These are phyloP conservation scores for Mechanitis messenoides DNA, from an alignment of 2,888 invertebrate genomes.

Conservation along the genomic window DNA sequence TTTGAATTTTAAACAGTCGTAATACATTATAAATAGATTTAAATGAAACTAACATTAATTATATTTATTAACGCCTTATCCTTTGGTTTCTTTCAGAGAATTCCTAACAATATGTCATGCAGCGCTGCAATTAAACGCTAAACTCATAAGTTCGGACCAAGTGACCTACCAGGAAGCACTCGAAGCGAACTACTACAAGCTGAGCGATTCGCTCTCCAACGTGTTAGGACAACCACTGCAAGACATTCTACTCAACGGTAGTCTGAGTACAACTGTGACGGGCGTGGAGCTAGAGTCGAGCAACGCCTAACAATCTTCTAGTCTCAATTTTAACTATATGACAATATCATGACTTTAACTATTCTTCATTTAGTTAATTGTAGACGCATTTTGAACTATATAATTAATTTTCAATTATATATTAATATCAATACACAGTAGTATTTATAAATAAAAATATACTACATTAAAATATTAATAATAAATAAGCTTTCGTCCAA, in stretches of 20 bases:
- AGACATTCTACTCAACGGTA: slow-evolving; percentile 81
- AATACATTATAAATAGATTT: background rate
- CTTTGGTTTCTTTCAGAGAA: slow-evolving; percentile 78
- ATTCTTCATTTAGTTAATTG: slow-evolving; percentile 6
- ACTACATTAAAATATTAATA: too few species aligned
- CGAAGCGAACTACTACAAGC: slow-evolving; percentile 89
- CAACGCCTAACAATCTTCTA: slow-evolving; percentile 77
- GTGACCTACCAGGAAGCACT: slow-evolving; percentile 94
- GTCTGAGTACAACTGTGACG: slow-evolving; percentile 87
- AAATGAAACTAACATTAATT: slow-evolving; percentile 1
- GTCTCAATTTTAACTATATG: slow-evolving; percentile 16
- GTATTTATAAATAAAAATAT: too few species aligned
- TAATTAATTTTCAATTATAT: too few species aligned
- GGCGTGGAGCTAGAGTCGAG: slow-evolving; percentile 88
- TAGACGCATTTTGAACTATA: too few species aligned
- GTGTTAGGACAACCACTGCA: slow-evolving; percentile 85
- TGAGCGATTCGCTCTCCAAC: slow-evolving; percentile 85
- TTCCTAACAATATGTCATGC: slow-evolving; percentile 94
- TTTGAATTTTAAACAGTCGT: background rate
- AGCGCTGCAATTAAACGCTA: slow-evolving; percentile 92
- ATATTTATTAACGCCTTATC: slow-evolving; percentile 5
- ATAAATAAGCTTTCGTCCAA: too few species aligned
- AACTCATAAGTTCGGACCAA: slow-evolving; percentile 92
- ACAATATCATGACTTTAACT: slow-evolving; percentile 10
- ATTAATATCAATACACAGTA: too few species aligned